A percentile compares a stretch with the other conserved stretches of the same genome.
Evolutionary conservation across 2,113 vertebrate species (phyloP).

Genomic region (Dromiciops gliroides): DNA sequence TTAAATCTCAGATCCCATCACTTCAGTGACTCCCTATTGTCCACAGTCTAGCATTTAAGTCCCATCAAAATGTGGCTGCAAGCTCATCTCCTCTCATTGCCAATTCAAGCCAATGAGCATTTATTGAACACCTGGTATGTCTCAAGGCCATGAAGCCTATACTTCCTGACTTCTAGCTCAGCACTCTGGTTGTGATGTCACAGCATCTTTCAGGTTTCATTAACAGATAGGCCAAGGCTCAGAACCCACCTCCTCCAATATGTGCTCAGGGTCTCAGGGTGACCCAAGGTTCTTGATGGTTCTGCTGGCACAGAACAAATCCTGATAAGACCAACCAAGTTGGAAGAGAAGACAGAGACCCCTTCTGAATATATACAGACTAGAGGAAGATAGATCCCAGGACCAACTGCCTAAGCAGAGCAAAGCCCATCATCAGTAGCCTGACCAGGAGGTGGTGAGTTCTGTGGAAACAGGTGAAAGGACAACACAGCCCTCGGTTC

Average conservation of each 20-base stretch:
- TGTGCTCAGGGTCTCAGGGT: background rate
- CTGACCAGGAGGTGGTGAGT: background rate
- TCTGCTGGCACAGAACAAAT: background rate
- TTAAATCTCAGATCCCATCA: background rate
- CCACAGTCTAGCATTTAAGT: background rate
- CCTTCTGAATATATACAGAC: too few relatives aligned
- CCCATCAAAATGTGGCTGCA: background rate
- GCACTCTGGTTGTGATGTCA: background rate
- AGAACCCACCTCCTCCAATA: background rate
- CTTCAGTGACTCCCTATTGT: background rate
- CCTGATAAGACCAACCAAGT: background rate
- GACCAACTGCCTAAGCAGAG: background rate
- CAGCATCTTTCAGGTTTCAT: background rate
- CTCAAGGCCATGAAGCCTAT: background rate
- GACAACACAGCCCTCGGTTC: background rate
- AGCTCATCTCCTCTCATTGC: background rate
- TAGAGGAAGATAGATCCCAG: background rate
- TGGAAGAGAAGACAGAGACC: too few relatives aligned
- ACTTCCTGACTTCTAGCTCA: background rate
- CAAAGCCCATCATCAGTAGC: background rate
- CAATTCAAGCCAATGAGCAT: background rate
- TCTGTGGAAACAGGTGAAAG: background rate
- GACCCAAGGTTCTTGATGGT: background rate
- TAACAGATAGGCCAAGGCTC: background rate
- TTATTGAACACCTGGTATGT: background rate